Base-by-base conservation (phyloP, 2,888 invertebrate species). In the Tortrix viridana region DNA sequence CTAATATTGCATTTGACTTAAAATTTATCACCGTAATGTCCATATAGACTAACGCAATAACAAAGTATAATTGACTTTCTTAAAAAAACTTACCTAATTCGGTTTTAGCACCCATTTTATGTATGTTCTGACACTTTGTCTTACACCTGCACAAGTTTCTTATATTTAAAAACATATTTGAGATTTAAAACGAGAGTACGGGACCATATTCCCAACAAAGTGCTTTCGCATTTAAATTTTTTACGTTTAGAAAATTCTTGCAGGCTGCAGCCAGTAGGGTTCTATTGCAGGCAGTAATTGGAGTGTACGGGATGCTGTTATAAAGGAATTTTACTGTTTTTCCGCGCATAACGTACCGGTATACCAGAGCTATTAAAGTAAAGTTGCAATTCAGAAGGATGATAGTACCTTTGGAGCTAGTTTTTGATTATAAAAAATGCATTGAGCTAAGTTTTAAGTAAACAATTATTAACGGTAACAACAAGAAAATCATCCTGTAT, bases 241-340 rank as follows among this genome's bases (percentile, higher is more conserved):
- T 75, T 76, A 73, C 75, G 68, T 66, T 71, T 53, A 63, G 67
- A 67, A 74, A 73, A 70, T 73, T 74, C 74, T 72, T 75, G 73
- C 58, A 63, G 58, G 63, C 63, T 67, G 63, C 68, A 71, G 72
- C 73, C 72, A 71, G 75, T 75, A 72, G 72, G 77, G 73, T 73
- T 73, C 75, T 74, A 77, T 74, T 71, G 70, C 76, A 68, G 71
- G 37, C 32, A 54, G 64, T 84, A 84, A 84, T 84, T 82, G 81
- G 79, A 83, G 71, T 69, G 77, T 72, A 72, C 75, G 77, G 79
- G 74, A 80, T 78, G 79, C 75, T 74, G 75, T 74, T 71, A 71
- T 67, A 70, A 59, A 70, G 64, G 73, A 80, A 71, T 78, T 81
- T 77, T 78, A 77, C 72, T 71, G 74, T 72, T 78, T 79, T 82